Base-by-base conservation (phyloP, 2,113 vertebrate species). In the Craseonycteris thonglongyai region DNA sequence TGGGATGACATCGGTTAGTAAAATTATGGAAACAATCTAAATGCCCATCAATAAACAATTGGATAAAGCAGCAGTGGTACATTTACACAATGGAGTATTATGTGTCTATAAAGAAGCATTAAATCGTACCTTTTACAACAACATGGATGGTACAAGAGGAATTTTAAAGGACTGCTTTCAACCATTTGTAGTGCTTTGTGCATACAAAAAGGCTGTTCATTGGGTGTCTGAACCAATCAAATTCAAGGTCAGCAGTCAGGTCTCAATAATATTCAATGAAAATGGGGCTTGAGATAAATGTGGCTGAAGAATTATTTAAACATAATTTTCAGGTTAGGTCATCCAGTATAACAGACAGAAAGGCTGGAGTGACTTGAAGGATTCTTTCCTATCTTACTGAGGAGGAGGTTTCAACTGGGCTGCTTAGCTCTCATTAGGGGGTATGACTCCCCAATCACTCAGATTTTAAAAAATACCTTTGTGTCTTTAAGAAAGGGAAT, bases 401-500 rank as follows among this genome's bases (percentile, higher is more conserved):
- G 38, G 33, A 80, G 59, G 42, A 42, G 74, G 71, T 8, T 81
- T 58, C 42, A 54, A 4, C 35, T 74, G 72, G 82, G 81, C 94
- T 92, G n/a, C 90, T 97, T 97, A 66, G 65, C 91, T 96, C 94
- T 95, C 80, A 65, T 93, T 93, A 95, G 63, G 49, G 88, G 86
- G 0, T 51, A 91, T 94, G 94, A 87, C n/a, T n/a, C n/a, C n/a
- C n/a, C n/a, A n/a, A n/a, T n/a, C n/a, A n/a, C n/a, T n/a, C n/a
- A n/a, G n/a, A n/a, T n/a, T n/a, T n/a, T 30, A 97, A 79, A 95
- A 71, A 49, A 28, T 95, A 80, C 84, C 97, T 94, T 89, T 61
- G 93, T 91, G 84, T 82, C 90, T 96, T 81, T 96, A 96, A 97
- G 95, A 96, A 98, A 94, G 93, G 88, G 88, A 95, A 91, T 95